Conservation (phyloP, 2,888 invertebrate species). For the Margaritifera margaritifera region DNA sequence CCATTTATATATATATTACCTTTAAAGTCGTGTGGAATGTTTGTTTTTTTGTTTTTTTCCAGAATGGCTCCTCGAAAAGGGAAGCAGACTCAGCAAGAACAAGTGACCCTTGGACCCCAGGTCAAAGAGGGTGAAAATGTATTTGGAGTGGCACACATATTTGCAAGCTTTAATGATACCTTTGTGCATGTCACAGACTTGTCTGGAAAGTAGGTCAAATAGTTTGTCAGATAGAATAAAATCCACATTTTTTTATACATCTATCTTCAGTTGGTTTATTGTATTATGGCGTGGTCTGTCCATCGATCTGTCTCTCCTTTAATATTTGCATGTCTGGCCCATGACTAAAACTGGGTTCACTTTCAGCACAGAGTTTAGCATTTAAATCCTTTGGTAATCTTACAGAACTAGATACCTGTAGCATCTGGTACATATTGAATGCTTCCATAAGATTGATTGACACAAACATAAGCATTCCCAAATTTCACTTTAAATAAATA, state of each 20-base stretch:
- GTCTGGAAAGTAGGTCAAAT: conserved; percentile 84
- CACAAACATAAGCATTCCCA: too few species aligned
- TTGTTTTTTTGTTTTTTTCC: neutral
- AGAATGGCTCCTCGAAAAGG: conserved; percentile 97
- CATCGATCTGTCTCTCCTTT: neutral
- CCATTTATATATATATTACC: neutral
- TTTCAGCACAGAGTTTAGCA: too few species aligned
- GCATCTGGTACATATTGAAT: too few species aligned
- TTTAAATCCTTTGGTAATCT: too few species aligned
- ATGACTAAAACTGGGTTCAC: neutral
- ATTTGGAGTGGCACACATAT: conserved; percentile 99
- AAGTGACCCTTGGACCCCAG: conserved; percentile 95
- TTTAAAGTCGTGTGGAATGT: neutral
- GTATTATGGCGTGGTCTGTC: neutral
- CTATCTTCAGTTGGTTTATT: too few species aligned
- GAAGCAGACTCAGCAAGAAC: conserved; percentile 95
- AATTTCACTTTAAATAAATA: too few species aligned
- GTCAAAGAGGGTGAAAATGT: conserved; percentile 97
- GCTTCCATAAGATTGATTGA: too few species aligned
- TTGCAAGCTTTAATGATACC: conserved; percentile 99
- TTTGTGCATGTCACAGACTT: conserved; percentile 99
- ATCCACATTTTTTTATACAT: neutral
- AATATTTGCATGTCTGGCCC: neutral
- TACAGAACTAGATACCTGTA: too few species aligned
- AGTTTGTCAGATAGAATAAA: neutral